Evolutionary conservation across 2,113 vertebrate species (phyloP), one percentile per base, ranked within the genome.

Genomic region (Nerophis ophidion): DNA sequence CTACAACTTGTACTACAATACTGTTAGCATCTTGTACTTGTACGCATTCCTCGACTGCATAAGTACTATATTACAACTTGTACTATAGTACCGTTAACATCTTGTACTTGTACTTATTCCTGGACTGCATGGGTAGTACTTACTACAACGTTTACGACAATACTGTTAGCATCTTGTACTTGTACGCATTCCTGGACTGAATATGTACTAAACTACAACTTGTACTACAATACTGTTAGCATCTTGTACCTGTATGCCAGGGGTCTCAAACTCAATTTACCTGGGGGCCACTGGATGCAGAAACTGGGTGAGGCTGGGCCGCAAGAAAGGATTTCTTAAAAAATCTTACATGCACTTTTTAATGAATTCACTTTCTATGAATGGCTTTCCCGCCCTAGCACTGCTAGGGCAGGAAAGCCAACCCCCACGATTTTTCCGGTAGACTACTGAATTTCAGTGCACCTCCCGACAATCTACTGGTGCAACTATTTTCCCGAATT

Each of bases 101-200:
- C 10, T 26, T 2, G 4, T 26, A 40, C 10, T 5, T 40, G 26
- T 26, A 26, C 2, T 2, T 4, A 26, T 26, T 97, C 79, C 88
- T 96, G n/a, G 94, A 97, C 77, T 92, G 89, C 58, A 94, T 96
- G 56, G 93, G 94, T 97, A 81, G 60, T 26, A 26, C n/a, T n/a
- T 26, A 1, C 4, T 26, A 26, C 26, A 26, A 26, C 1, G 10
- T 9, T 2, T 50, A 14, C 17, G 1, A 26, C 26, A 26, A 3
- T 26, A 52, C 26, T 14, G 11, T 15, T 2, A 13, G 12, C 49
- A 51, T 16, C 10, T 26, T 2, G 4, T 26, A 40, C 10, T 10
- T 40, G 26, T 26, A 26, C 26, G 26, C 2, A 3, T 2, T 96
- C 79, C 88, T 96, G n/a, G 94, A 97, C 77, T 92, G 89, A 57